Evolutionary conservation across 2,113 vertebrate genomes (phyloP), one percentile per base, ranked within the genome.

Genomic region (Uropsilus gracilis): DNA sequence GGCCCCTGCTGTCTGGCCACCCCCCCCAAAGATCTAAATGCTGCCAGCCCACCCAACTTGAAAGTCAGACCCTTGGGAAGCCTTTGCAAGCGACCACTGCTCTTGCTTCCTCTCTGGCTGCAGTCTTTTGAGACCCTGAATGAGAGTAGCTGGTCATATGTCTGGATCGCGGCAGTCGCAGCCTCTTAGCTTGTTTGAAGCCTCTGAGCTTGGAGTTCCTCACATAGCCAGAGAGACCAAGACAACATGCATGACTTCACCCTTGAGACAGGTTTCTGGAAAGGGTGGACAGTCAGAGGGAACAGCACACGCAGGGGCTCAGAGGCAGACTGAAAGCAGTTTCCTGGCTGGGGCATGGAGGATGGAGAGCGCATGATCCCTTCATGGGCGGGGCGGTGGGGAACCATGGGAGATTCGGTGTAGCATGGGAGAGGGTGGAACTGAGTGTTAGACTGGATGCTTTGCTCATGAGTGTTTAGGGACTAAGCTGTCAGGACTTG

Each of bases 31-130:
- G 50, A 18, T 17, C 50, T 18, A 53, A 42, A 76, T 5, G 28
- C n/a, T 34, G 4, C 61, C 34, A 76, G 20, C n/a, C 3, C 7
- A 2, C 50, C 17, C 3, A 8, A 3, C 85, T 24, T 8, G 5
- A 17, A 8, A 24, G 82, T 30, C 8, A 0, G 26, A 28, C 28
- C 53, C 75, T 5, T 7, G 42, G 4, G 7, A 2, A 3, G 6
- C 53, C 73, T 61, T 76, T 6, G 0, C 44, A 42, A 34, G 42
- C 44, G 71, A 50, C 17, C 2, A 7, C 11, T 3, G n/a, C 61
- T 37, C n/a, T 0, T 2, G 6, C 18, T 4, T 6, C 7, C 34
- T 53, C 17, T 53, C 8, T 4, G 34, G 53, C 66, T 0, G 3
- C 14, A 37, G 50, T 16, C 20, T 82, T 10, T 6, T 10, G 34